Percentiles rank a stretch among this genome's conserved stretches.
phyloP scores from a whole-genome alignment of 1,140 invertebrate species.

The Muscidifurax raptorellus region DNA sequence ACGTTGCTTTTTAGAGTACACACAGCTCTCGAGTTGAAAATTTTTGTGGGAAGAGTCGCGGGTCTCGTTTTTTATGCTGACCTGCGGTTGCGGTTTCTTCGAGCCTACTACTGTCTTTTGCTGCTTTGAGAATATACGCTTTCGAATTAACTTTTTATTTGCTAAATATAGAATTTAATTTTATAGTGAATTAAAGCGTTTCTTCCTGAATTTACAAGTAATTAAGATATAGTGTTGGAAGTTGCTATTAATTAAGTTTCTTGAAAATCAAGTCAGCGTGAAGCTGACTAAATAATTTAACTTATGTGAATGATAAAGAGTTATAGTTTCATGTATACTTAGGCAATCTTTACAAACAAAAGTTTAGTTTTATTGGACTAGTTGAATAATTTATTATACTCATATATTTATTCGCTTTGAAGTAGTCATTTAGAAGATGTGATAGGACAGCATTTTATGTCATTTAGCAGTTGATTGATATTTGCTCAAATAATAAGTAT shows the following conservation, averaged over 20 bases:
- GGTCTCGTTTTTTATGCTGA: background rate
- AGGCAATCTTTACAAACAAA: too few species aligned
- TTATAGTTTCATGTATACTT: background rate
- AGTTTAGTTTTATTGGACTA: too few species aligned
- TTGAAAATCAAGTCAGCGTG: background rate
- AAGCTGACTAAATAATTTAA: background rate
- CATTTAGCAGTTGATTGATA: background rate
- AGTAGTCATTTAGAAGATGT: background rate
- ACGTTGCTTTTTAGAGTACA: slow-evolving; percentile 29
- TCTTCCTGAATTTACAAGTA: background rate
- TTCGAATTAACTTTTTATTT: background rate
- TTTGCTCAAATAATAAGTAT: background rate
- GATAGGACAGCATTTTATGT: background rate
- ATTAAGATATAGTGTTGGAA: background rate
- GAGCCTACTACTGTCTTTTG: background rate
- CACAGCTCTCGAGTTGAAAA: slow-evolving; percentile 14
- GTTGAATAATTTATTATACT: background rate
- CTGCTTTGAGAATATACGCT: background rate
- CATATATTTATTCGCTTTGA: background rate
- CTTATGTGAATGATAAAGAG: background rate
- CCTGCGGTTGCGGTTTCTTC: background rate
- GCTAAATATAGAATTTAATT: background rate
- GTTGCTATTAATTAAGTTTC: background rate
- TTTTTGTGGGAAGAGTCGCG: background rate
- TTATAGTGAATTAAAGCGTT: background rate